phyloP scores from a whole-genome alignment of 2,113 vertebrate genomes.

The Ciconia stormi region DNA sequence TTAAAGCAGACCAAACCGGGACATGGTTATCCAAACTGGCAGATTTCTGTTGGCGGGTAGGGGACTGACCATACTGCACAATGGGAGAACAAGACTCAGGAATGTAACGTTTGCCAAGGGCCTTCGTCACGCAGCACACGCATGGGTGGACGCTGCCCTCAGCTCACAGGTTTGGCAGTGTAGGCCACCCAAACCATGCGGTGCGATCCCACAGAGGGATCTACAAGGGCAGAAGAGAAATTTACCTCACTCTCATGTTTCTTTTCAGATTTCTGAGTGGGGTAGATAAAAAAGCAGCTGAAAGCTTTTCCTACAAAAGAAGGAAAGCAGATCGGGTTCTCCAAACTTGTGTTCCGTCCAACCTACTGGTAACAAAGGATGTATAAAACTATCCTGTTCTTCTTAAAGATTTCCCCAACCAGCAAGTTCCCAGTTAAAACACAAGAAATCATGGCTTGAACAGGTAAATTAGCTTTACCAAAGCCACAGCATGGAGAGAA shows the following conservation, averaged over 20 bases:
- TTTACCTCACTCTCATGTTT: not conserved
- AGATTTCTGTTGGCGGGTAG: not conserved
- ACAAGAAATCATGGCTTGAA: not conserved
- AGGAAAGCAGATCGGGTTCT: not conserved
- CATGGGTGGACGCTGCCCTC: not conserved
- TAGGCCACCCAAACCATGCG: not conserved
- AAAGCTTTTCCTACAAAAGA: not conserved
- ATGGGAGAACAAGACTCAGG: not conserved
- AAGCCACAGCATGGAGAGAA: not conserved
- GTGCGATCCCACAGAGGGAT: not conserved
- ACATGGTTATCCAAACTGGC: not conserved
- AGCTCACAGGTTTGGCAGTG: not conserved
- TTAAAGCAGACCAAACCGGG: not conserved
- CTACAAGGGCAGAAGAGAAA: not conserved
- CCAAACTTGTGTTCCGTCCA: not conserved
- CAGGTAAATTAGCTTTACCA: not conserved
- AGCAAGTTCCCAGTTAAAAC: not conserved
- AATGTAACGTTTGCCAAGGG: not conserved
- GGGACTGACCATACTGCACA: not conserved
- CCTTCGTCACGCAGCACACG: accelerated
- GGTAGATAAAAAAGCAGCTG: not conserved
- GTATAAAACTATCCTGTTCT: not conserved
- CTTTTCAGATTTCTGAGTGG: not conserved
- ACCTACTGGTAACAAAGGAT: not conserved
- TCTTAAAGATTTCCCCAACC: not conserved